phyloP scores from a whole-genome alignment of 1,140 invertebrate species.

The Drosophila persimilis region DNA sequence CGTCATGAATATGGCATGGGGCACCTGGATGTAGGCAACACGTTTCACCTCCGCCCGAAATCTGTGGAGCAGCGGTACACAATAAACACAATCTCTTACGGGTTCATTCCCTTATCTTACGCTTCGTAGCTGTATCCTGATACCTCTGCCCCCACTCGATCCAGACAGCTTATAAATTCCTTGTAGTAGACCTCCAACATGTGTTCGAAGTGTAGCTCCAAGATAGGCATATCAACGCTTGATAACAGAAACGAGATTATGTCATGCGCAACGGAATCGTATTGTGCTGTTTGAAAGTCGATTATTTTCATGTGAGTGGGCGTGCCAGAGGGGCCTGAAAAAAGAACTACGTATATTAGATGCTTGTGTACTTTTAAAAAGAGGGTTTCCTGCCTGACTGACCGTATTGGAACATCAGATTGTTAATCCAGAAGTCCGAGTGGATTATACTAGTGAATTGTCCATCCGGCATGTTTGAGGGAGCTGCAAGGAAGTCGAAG shows the following conservation, averaged over 20 bases:
- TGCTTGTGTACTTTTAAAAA: background rate
- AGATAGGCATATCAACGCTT: conserved; percentile 83
- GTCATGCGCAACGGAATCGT: conserved; percentile 84
- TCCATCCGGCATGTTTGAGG: conserved; percentile 33
- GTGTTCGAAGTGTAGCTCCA: conserved; percentile 82
- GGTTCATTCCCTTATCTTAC: conserved; percentile 35
- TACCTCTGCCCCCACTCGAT: conserved; percentile 50
- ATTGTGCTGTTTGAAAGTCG: conserved; percentile 86
- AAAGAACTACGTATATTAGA: background rate
- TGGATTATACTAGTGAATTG: conserved; percentile 85
- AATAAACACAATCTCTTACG: background rate
- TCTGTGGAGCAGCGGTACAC: conserved; percentile 28
- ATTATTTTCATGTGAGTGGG: conserved; percentile 85
- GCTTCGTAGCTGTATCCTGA: conserved; percentile 39
- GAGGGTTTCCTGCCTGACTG: conserved; percentile 1
- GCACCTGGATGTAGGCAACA: conserved; percentile 64
- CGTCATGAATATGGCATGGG: conserved; percentile 73
- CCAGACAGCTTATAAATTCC: conserved; percentile 78
- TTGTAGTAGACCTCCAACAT: conserved; percentile 85
- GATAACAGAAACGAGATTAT: conserved; percentile 85
- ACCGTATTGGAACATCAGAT: conserved; percentile 84
- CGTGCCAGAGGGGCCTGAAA: conserved; percentile 52
- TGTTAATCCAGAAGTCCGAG: conserved; percentile 87
- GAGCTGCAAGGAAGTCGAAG: conserved; percentile 46
- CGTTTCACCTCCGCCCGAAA: conserved; percentile 63